Evolutionary conservation across 2,888 invertebrate species (phyloP), one percentile per base, ranked within the genome.

Genomic region (Byasa hedistus): DNA sequence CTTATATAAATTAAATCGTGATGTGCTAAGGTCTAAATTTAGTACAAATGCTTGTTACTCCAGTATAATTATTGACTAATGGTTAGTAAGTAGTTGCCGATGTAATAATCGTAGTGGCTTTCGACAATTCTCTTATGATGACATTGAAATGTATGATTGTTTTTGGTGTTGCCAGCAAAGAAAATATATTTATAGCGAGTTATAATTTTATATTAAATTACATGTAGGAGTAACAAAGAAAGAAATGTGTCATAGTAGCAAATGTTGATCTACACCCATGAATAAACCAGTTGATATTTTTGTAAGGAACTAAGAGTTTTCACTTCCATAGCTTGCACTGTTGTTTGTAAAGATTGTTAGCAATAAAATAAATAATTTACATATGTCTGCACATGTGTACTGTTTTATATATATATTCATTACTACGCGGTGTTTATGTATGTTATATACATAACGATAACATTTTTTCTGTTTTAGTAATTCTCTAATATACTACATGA

Each of bases 251-350:
- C 32, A 1, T 10, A 7, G 8, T 32, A 54, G 2, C n/a, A 32
- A 58, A 44, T 58, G 36, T 52, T 54, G 24, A 22, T 27, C 24
- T 7, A 22, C 55, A 44, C n/a, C 61, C 68, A 61, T 60, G 21
- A 57, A 36, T 63, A 68, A 59, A 56, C n/a, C 56, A 72, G 32
- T 70, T 57, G 64, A 65, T 70, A 65, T 69, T 66, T 72, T 76
- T 75, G 75, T 74, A 75, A 77, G 72, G 69, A 70, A 67, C 71
- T 79, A 73, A 76, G 68, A 36, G 70, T 75, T 71, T 75, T 79
- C 87, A 87, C 87, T 87, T 88, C 86, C 86, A 82, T 88, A 88
- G 86, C 86, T 87, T 88, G 88, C 88, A 88, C 88, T 84, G 79
- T 84, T 76, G 73, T 79, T 82, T 83, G 77, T 85, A 80, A 82